phyloP scores from a whole-genome alignment of 2,888 invertebrate species.

The Gryllus longicercus region DNA sequence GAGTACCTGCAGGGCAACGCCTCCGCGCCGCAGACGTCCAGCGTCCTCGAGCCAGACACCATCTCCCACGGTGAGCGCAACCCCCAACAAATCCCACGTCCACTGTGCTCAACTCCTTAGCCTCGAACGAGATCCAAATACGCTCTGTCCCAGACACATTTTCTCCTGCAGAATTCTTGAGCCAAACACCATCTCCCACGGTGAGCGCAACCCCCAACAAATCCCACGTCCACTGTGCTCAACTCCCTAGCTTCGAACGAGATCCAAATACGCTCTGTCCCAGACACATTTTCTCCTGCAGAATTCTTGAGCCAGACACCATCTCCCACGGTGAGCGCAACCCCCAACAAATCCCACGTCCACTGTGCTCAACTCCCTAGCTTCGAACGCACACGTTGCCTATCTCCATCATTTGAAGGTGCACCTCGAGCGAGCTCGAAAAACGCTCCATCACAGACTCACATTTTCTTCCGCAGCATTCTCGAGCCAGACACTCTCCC shows the following conservation, averaged over 20 bases:
- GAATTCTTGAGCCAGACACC: constrained; percentile 57
- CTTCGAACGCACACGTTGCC: neutral
- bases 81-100: neutral
- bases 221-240: neutral
- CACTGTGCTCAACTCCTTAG: neutral
- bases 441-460: constrained; percentile 37
- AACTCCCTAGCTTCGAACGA: neutral
- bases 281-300: constrained; percentile 38
- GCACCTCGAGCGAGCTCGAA: no score
- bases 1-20: constrained; percentile 60
- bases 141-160: no score
- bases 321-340: constrained; percentile 52
- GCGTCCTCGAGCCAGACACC: constrained; percentile 57
- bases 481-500: constrained; percentile 56
- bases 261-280: no score
- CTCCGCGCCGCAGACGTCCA: constrained; percentile 54
- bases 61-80: constrained; percentile 52
- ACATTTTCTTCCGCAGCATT: constrained; percentile 56
- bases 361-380: neutral
- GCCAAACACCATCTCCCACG: constrained; percentile 54
- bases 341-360: neutral
- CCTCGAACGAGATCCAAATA: no score
- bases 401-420: no score
- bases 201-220: constrained; percentile 45
- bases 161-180: constrained; percentile 53